Base-by-base conservation (phyloP, 2,797 vertebrate species). In the Phrynocephalus forsythii region DNA sequence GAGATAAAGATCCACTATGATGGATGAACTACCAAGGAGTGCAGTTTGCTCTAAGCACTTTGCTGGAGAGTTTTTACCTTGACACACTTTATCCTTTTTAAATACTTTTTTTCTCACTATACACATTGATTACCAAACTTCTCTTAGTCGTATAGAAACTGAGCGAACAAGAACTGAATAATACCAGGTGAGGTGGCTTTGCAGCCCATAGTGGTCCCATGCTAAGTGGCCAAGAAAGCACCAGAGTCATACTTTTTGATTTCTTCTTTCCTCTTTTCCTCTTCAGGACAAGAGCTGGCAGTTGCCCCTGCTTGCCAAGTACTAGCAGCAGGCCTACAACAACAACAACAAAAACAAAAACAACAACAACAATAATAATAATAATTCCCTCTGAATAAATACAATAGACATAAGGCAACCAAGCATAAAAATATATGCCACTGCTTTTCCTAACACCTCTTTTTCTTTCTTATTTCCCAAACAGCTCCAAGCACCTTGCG, bases 351-450 rank as follows among this genome's bases (percentile, higher is more conserved):
- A 44, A 3, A 44, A 44, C 3, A 44, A 38, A 1, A 33, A 33
- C 33, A 33, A 33, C 33, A 33, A 33, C 33, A 33, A 33, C 33
- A 33, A 33, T 2, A 56, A 56, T 56, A 56, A 56, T 56, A 56
- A 56, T 3, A 6, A 11, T 66, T 67, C 28, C n/a, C 8, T 9
- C 24, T 13, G 30, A 84, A 82, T 33, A 13, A 84, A 77, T 44
- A 18, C 0, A 3, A 2, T 1, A 1, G 6, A 4, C 1, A 26
- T 22, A 20, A 86, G 84, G 50, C 63, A 77, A 16, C 44, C 0
- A 3, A 18, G 69, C 82, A 63, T 0, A 79, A 44, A 26, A 1
- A 38, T 86, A 24, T 83, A 87, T 90, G 87, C 88, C 89, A 28
- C 33, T 38, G 33, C 79, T 79, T 83, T 82, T 0, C 0, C 63